These are phyloP conservation scores for Diloba caeruleocephala DNA, from an alignment of 2,888 invertebrate genomes.

Conservation along the genomic window DNA sequence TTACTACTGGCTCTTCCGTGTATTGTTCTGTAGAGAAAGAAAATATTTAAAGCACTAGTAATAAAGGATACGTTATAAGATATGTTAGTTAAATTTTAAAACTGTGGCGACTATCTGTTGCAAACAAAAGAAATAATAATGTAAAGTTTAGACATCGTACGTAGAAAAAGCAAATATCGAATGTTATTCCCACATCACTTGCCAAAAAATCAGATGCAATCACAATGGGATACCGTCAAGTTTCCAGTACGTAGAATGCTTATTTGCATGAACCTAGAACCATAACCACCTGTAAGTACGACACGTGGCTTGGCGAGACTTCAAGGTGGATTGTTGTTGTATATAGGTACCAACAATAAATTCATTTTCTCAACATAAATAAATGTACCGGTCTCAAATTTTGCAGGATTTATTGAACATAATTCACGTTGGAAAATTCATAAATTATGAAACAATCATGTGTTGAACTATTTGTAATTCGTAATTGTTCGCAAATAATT, in stretches of 20 bases:
- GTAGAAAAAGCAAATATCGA: background rate
- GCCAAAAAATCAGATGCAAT: slow-evolving; percentile 41
- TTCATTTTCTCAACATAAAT: slow-evolving; percentile 31
- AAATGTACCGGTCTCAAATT: slow-evolving; percentile 43
- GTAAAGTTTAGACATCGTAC: background rate
- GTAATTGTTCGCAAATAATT: slow-evolving; percentile 34
- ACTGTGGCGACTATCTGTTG: background rate
- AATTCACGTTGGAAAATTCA: slow-evolving; percentile 57
- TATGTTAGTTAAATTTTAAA: background rate
- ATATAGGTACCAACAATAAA: slow-evolving; percentile 44
- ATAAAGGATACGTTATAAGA: no score
- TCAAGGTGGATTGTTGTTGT: slow-evolving; percentile 54
- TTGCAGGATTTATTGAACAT: slow-evolving; percentile 60
- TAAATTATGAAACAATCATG: slow-evolving; percentile 61
- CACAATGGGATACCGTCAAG: slow-evolving; percentile 62
- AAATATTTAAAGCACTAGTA: no score
- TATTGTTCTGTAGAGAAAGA: slow-evolving; percentile 68
- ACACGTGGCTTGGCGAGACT: slow-evolving; percentile 60
- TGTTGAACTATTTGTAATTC: slow-evolving; percentile 50
- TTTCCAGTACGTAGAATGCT: slow-evolving; percentile 43
- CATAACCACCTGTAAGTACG: slow-evolving; percentile 59
- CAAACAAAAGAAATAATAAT: background rate
- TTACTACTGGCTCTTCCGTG: slow-evolving; percentile 70
- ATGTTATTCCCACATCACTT: slow-evolving; percentile 4
- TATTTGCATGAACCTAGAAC: slow-evolving; percentile 66